Evolutionary conservation across 1,140 invertebrate genomes (phyloP).

Genomic region (Zaprionus africanus): DNA sequence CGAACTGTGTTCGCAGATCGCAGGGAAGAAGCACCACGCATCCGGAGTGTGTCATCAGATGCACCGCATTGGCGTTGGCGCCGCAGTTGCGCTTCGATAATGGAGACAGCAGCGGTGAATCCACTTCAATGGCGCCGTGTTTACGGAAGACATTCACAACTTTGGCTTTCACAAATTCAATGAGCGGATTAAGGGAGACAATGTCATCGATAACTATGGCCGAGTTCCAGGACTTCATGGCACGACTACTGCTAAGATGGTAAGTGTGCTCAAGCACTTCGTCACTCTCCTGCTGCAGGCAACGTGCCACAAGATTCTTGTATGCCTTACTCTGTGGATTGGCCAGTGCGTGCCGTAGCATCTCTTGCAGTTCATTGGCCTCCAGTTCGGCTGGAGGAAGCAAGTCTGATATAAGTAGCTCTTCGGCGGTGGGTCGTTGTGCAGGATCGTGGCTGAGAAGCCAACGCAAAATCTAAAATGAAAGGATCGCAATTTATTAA

Average conservation of each 20-base stretch:
- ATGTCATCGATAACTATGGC: slow-evolving; percentile 79
- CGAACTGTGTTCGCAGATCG: slow-evolving; percentile 91
- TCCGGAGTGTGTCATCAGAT: slow-evolving; percentile 93
- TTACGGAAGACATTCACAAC: slow-evolving; percentile 89
- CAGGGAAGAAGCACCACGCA: slow-evolving; percentile 92
- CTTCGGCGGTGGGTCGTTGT: slow-evolving; percentile 91
- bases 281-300: slow-evolving; percentile 88
- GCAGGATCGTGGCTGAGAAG: slow-evolving; percentile 93
- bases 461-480: slow-evolving; percentile 86
- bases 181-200: slow-evolving; percentile 77
- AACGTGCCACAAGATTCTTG: slow-evolving; percentile 90
- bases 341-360: slow-evolving; percentile 90
- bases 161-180: slow-evolving; percentile 84
- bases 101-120: slow-evolving; percentile 91
- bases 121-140: slow-evolving; percentile 91
- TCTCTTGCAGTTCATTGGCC: slow-evolving; percentile 92
- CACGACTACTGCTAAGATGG: slow-evolving; percentile 86
- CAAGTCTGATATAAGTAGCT: slow-evolving; percentile 92
- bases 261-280: slow-evolving; percentile 90
- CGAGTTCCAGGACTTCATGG: slow-evolving; percentile 80
- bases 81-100: slow-evolving; percentile 85
- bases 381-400: slow-evolving; percentile 90
- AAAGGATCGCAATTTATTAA: neutral
- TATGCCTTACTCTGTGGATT: slow-evolving; percentile 93
- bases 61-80: slow-evolving; percentile 85